phyloP scores from a whole-genome alignment of 1,140 invertebrate species.

The Drosophila novamexicana region DNA sequence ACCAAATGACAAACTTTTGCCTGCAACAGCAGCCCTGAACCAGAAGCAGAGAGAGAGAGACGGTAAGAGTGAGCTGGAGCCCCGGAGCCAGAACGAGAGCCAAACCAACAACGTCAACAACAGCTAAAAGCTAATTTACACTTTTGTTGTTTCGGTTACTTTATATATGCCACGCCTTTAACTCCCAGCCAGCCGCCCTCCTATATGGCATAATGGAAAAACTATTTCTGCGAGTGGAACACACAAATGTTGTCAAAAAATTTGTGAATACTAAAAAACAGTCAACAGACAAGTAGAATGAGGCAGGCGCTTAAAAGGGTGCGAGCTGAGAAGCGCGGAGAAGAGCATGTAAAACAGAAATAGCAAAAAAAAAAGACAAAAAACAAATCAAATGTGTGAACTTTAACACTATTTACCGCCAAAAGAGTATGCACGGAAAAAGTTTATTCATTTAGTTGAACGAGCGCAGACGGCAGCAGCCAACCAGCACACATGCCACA shows the following conservation, averaged over 20 bases:
- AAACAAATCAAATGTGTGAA: slow-evolving; percentile 81
- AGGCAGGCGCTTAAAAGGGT: slow-evolving; percentile 1
- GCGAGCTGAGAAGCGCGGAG: not conserved
- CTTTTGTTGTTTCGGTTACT: slow-evolving; percentile 80
- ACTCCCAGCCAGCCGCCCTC: not conserved
- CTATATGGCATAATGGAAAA: slow-evolving; percentile 73
- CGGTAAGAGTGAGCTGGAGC: not conserved
- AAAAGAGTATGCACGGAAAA: slow-evolving; percentile 76
- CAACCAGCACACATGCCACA: slow-evolving; percentile 13
- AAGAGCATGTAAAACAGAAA: slow-evolving; percentile 21
- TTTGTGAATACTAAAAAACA: slow-evolving; percentile 80
- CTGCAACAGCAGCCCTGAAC: slow-evolving; percentile 44
- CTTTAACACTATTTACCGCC: slow-evolving; percentile 81
- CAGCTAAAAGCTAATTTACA: slow-evolving; percentile 82
- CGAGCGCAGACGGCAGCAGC: slow-evolving; percentile 66
- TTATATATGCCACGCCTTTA: slow-evolving; percentile 53
- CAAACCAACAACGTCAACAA: slow-evolving; percentile 78
- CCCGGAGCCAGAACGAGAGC: slow-evolving; percentile 41
- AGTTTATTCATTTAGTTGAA: slow-evolving; percentile 81
- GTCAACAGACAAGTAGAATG: slow-evolving; percentile 58
- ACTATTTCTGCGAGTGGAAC: slow-evolving; percentile 62
- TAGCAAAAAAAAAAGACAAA: slow-evolving; percentile 26
- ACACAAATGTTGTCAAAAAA: slow-evolving; percentile 81
- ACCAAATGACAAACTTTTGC: slow-evolving; percentile 80
- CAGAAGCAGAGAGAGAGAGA: slow-evolving; percentile 7